A percentile compares a stretch with the other conserved stretches of the same genome.
Conservation (phyloP, 2,113 vertebrate genomes). For the Prolemur simus region DNA sequence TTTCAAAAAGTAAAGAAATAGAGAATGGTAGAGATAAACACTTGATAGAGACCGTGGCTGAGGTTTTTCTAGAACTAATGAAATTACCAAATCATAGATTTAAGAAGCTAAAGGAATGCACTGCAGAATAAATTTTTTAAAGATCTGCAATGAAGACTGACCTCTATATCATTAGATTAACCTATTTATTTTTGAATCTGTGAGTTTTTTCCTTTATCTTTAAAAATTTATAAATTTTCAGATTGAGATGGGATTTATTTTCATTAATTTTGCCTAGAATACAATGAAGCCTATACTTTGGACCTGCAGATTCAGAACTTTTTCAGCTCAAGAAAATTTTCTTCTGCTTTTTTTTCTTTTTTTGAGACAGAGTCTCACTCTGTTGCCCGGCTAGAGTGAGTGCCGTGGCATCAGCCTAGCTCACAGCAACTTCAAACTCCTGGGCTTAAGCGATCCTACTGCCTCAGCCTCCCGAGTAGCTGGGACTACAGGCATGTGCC, state of each 20-base stretch:
- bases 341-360: background rate
- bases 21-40: background rate
- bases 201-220: background rate
- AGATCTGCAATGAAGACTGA: background rate
- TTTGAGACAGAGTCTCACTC: too few species aligned
- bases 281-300: background rate
- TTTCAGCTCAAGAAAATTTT: background rate
- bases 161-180: background rate
- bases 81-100: background rate
- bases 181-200: background rate
- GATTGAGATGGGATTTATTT: background rate
- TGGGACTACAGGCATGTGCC: too few species aligned
- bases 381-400: too few species aligned
- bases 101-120: background rate
- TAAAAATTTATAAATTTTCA: background rate
- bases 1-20: background rate
- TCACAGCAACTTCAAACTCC: too few species aligned
- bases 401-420: too few species aligned
- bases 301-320: background rate
- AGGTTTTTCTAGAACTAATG: background rate
- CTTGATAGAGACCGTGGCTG: background rate
- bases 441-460: too few species aligned
- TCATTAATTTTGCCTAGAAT: background rate
- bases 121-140: background rate
- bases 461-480: too few species aligned